phyloP scores from a whole-genome alignment of 1,140 invertebrate species.

The Oppia nitens region DNA sequence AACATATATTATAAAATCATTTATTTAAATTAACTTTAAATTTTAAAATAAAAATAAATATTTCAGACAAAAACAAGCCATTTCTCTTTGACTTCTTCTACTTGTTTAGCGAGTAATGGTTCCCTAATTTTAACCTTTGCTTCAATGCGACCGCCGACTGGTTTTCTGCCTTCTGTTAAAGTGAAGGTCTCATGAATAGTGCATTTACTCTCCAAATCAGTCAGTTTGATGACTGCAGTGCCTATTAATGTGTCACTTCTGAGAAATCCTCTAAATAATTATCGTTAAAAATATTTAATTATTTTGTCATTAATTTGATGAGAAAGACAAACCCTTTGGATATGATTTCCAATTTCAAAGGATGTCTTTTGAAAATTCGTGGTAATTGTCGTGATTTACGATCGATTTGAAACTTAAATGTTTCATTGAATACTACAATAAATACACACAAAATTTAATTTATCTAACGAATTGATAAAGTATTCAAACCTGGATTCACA shows the following conservation, averaged over 20 bases:
- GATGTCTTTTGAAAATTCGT: constrained; percentile 68
- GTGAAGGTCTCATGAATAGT: constrained; percentile 72
- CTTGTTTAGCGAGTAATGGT: constrained; percentile 71
- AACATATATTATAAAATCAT: too few species aligned
- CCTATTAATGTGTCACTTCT: constrained; percentile 68
- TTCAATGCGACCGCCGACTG: constrained; percentile 75
- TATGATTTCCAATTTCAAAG: constrained; percentile 75
- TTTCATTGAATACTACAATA: constrained; percentile 51
- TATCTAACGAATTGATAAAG: constrained; percentile 4
- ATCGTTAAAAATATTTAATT: constrained; percentile 12
- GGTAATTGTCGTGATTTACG: constrained; percentile 57
- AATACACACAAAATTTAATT: not conserved
- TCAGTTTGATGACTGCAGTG: constrained; percentile 61
- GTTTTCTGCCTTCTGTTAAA: constrained; percentile 67
- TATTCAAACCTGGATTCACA: constrained; percentile 48
- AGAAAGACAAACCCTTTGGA: constrained; percentile 61
- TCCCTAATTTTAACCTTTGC: constrained; percentile 75
- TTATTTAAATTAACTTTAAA: not conserved
- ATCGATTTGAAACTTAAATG: constrained; percentile 57
- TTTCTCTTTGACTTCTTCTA: constrained; percentile 73
- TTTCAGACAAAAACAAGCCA: constrained; percentile 52
- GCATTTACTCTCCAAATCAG: constrained; percentile 64
- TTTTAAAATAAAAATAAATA: not conserved
- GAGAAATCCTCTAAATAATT: constrained; percentile 69
- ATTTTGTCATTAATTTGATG: not conserved